These are phyloP conservation scores for Megalops cyprinoides DNA, from an alignment of 2,797 vertebrate species.

Conservation along the genomic window DNA sequence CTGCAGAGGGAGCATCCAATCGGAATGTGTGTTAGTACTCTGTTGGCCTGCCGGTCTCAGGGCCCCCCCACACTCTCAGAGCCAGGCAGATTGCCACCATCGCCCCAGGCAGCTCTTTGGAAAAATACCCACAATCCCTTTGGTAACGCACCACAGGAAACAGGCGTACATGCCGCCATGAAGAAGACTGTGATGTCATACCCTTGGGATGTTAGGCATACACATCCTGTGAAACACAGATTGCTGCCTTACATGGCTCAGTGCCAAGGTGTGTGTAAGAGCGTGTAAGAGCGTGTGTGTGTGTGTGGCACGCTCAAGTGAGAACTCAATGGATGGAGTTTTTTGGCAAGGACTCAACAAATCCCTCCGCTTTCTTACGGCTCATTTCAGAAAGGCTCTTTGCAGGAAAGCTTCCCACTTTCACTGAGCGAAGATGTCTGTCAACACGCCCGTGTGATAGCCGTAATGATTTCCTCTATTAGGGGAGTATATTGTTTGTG, in stretches of 20 bases:
- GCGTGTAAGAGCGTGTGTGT: too few species aligned
- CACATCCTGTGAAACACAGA: neutral
- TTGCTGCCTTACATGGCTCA: too few species aligned
- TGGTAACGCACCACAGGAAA: neutral
- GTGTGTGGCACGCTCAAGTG: neutral
- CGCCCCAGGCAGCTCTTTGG: neutral
- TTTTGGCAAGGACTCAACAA: too few species aligned
- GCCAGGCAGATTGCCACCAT: neutral
- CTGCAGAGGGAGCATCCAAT: too few species aligned
- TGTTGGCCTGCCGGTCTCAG: too few species aligned
- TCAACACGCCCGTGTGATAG: neutral
- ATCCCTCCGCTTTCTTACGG: too few species aligned
- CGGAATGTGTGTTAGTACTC: too few species aligned
- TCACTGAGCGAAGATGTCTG: neutral
- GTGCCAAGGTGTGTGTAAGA: neutral
- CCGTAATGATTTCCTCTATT: neutral
- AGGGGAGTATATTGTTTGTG: neutral
- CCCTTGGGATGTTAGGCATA: neutral
- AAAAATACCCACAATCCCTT: conserved; percentile 9
- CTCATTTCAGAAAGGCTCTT: neutral
- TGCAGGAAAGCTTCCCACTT: too few species aligned
- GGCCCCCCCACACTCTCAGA: neutral
- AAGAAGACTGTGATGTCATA: neutral
- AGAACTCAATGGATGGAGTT: too few species aligned
- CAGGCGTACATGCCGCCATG: neutral